Evolutionary conservation across 2,797 vertebrate genomes (phyloP).

Genomic region (Tenualosa ilisha): DNA sequence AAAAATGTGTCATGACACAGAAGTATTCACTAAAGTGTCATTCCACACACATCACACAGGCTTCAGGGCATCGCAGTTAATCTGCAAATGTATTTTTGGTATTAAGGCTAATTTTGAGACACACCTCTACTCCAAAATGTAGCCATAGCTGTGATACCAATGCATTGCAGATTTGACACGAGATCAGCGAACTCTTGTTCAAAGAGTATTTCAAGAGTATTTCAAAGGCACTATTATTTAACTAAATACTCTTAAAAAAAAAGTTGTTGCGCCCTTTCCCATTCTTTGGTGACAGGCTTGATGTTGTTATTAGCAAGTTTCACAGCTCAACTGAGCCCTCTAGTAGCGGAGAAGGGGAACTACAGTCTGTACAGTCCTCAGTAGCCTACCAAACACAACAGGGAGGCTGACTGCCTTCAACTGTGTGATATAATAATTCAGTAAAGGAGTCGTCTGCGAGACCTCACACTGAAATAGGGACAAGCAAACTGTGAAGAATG

Average conservation of each 20-base stretch:
- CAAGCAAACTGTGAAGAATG: neutral
- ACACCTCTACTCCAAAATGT: neutral
- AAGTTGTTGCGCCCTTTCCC: neutral
- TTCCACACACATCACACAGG: neutral
- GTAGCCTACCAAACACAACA: conserved; percentile 27
- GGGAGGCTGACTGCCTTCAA: neutral
- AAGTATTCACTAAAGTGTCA: neutral
- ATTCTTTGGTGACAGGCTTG: neutral
- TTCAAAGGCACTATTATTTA: neutral
- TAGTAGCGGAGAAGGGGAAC: conserved; percentile 51
- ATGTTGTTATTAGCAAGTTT: conserved; percentile 47
- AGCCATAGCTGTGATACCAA: neutral
- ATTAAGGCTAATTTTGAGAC: neutral
- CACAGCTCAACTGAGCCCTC: conserved; percentile 79
- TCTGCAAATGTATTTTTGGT: neutral
- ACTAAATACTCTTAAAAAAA: neutral
- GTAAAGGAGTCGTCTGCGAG: neutral
- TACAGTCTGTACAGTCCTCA: conserved; percentile 25
- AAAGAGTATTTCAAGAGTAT: too few species aligned
- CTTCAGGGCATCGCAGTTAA: neutral
- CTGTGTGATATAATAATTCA: conserved; percentile 8
- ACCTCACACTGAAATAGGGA: neutral
- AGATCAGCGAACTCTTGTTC: neutral
- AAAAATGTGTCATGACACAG: neutral
- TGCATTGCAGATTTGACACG: neutral